Percentiles rank a stretch among this genome's conserved stretches.
These are phyloP conservation scores for Ctenopoma multispine DNA, from an alignment of 2,797 vertebrate species.

Conservation along the genomic window DNA sequence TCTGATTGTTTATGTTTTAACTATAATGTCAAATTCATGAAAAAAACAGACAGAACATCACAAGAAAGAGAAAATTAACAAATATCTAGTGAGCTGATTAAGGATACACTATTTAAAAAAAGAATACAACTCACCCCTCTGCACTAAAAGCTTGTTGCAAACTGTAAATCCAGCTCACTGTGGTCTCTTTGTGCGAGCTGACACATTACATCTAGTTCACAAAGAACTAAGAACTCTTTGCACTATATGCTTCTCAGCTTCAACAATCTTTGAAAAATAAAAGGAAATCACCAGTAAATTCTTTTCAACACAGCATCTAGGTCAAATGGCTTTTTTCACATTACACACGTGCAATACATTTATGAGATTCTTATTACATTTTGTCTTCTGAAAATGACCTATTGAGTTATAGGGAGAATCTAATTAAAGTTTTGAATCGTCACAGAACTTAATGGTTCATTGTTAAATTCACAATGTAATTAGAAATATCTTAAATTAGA, in stretches of 20 bases:
- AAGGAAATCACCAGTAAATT: conserved; percentile 10
- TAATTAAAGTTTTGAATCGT: conserved; percentile 48
- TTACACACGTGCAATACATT: conserved; percentile 11
- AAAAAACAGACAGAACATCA: conserved; percentile 3
- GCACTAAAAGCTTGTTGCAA: conserved; percentile 15
- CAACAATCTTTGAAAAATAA: conserved; percentile 9
- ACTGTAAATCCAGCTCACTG: background rate
- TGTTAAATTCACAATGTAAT: conserved; percentile 44
- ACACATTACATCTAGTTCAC: conserved; percentile 27
- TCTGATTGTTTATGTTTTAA: conserved; percentile 6
- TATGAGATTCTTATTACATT: conserved; percentile 53
- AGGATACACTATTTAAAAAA: background rate
- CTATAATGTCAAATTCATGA: conserved; percentile 21
- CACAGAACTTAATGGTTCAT: conserved; percentile 31
- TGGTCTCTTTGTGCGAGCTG: conserved; percentile 6
- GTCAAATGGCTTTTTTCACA: background rate
- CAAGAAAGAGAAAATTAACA: conserved; percentile 4
- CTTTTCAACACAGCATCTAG: background rate
- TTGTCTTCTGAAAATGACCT: conserved; percentile 35
- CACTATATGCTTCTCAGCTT: conserved; percentile 23
- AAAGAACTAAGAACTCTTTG: conserved; percentile 20
- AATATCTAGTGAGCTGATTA: conserved; percentile 24
- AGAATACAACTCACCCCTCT: background rate
- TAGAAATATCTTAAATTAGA: conserved; percentile 13
- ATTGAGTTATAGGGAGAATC: conserved; percentile 13